Percentiles rank a stretch among this genome's conserved stretches.
phyloP scores from a whole-genome alignment of 2,888 invertebrate species.

The Melanostoma mellinum region DNA sequence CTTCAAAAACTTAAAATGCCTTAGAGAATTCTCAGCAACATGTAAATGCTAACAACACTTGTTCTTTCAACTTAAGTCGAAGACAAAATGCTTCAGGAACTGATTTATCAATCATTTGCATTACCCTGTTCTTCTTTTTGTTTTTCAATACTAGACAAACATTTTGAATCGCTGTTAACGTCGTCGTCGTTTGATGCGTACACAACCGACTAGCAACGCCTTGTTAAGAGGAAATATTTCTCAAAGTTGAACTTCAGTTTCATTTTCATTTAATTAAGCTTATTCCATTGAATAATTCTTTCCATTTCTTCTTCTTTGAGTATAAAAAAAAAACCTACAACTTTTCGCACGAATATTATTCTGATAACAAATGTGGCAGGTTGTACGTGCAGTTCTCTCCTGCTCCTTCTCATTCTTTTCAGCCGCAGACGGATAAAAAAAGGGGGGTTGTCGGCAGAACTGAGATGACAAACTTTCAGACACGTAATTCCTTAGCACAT shows the following conservation, averaged over 20 bases:
- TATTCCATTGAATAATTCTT: conserved; percentile 29
- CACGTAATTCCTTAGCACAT: conserved; percentile 65
- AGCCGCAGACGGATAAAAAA: conserved; percentile 48
- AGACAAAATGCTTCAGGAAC: too few relatives aligned
- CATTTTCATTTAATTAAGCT: conserved; percentile 64
- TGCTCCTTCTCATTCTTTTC: neutral
- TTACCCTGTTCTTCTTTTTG: too few relatives aligned
- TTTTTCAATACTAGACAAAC: too few relatives aligned
- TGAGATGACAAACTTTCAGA: conserved; percentile 68
- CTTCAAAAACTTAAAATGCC: too few relatives aligned
- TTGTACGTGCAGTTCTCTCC: conserved; percentile 55
- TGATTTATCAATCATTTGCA: too few relatives aligned
- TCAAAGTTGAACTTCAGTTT: conserved; percentile 17
- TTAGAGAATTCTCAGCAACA: too few relatives aligned
- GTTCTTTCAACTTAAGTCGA: too few relatives aligned
- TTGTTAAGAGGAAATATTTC: too few relatives aligned
- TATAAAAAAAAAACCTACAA: conserved; percentile 36
- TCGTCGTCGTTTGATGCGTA: too few relatives aligned
- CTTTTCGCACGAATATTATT: conserved; percentile 63
- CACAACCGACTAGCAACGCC: too few relatives aligned
- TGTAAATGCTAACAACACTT: too few relatives aligned
- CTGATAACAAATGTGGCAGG: conserved; percentile 63
- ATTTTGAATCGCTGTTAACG: too few relatives aligned
- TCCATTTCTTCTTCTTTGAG: conserved; percentile 14
- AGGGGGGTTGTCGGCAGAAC: conserved; percentile 24